phyloP scores from a whole-genome alignment of 2,113 vertebrate species.

The Grammomys dolichurus region DNA sequence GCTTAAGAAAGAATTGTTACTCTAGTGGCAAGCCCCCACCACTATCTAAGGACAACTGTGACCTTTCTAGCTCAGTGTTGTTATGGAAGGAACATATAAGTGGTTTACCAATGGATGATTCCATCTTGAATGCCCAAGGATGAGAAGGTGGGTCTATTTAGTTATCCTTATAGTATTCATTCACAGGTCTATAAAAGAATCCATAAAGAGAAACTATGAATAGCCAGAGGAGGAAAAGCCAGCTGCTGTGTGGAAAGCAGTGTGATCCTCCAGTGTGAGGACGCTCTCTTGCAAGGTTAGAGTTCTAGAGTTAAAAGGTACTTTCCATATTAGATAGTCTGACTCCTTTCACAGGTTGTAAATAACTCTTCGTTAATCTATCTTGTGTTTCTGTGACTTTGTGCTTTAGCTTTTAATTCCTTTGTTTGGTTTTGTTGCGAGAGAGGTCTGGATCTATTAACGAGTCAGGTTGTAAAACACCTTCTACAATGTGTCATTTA shows the following conservation, averaged over 20 bases:
- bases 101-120: background rate
- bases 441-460: conserved; percentile 17
- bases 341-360: background rate
- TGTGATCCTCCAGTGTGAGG: background rate
- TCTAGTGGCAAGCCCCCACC: background rate
- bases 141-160: background rate
- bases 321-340: background rate
- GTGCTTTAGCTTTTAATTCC: conserved; percentile 12
- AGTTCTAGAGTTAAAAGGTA: conserved; percentile 24
- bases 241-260: background rate
- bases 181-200: background rate
- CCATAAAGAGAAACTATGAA: background rate
- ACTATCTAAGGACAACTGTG: background rate
- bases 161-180: background rate
- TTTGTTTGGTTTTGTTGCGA: background rate
- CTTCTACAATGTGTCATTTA: conserved; percentile 47
- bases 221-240: background rate
- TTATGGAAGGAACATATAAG: background rate
- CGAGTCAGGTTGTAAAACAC: conserved; percentile 54
- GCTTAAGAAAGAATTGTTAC: background rate
- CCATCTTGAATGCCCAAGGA: background rate
- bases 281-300: background rate
- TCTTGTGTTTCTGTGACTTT: background rate
- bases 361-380: background rate
- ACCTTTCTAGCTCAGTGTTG: background rate